Evolutionary conservation across 2,797 vertebrate species (phyloP), one percentile per base, ranked within the genome.

Genomic region (Chloroceryle inda): DNA sequence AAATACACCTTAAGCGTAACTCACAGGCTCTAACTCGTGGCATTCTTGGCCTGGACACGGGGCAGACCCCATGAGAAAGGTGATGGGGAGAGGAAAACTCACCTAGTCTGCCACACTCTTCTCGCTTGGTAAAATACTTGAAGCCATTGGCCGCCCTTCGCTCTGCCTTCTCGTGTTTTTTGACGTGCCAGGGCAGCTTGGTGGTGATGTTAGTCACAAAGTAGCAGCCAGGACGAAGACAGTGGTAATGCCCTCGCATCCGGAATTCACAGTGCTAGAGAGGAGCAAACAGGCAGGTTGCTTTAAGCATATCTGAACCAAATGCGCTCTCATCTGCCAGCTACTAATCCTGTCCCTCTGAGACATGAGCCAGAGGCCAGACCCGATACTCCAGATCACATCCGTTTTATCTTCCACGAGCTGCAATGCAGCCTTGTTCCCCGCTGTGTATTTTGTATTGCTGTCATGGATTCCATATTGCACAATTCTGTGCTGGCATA

Each of bases 141-240:
- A 99, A 99, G 56, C 99, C 99, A 0, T 99, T 99, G 97, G 99
- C 99, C 1, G 99, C 99, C 6, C 99, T 98, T 38, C 99, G 98
- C 97, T 99, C 99, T 0, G 99, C 99, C 94, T 99, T 99, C 98
- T 99, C 99, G 0, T 99, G 99, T 94, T 99, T 99, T 93, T 99
- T 99, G 92, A 99, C 81, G 26, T 99, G 99, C 99, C 99, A 99
- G 5, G 99, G 99, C 94, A 99, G 98, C 97, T 99, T 99, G 98
- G 99, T 99, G 97, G 99, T 99, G 98, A 99, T 99, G 98, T 99
- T 99, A 83, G 99, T 99, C 97, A 99, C 99, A 2, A 99, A 99
- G 98, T 94, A 99, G 98, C 99, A 99, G 98, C 99, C 99, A 0
- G 98, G 98, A 64, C 99, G 98, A 92, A 99, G 98, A 92, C 99